Percentiles rank a stretch among this genome's conserved stretches.
Evolutionary conservation across 2,888 invertebrate genomes (phyloP).

Genomic region (Eupsilia transversa): DNA sequence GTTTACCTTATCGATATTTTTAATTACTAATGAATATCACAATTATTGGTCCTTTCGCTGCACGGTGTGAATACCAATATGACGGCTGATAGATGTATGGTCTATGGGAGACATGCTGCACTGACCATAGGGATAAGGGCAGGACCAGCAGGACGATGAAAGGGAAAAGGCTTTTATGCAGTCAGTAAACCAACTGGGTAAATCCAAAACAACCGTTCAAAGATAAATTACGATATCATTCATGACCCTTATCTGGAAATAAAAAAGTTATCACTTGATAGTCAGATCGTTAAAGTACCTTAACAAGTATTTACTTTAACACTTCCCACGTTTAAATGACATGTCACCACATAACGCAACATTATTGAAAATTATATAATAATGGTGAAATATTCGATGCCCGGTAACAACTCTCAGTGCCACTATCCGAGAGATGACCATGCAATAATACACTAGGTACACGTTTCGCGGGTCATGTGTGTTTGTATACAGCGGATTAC

Average conservation of each 20-base stretch:
- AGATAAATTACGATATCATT: constrained; percentile 14
- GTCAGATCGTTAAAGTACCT: neutral
- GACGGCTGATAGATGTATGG: neutral
- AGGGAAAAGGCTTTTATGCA: neutral
- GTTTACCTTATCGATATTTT: neutral
- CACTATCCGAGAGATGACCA: constrained; percentile 26
- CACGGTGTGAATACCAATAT: neutral
- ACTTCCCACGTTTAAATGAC: neutral
- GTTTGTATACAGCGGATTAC: constrained; percentile 16
- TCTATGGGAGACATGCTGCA: neutral
- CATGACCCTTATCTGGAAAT: constrained; percentile 10
- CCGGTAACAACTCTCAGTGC: constrained; percentile 16
- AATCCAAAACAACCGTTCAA: neutral
- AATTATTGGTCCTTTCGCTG: neutral
- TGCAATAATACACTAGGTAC: neutral
- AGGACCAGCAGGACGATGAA: neutral
- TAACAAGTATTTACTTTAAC: constrained; percentile 26
- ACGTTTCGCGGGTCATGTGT: constrained; percentile 28
- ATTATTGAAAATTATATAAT: constrained; percentile 35
- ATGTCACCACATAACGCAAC: constrained; percentile 30
- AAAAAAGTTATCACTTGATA: constrained; percentile 24
- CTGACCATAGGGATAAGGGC: neutral
- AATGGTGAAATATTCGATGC: constrained; percentile 30
- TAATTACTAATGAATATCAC: neutral
- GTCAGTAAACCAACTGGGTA: neutral